Percentiles rank a stretch among this genome's conserved stretches.
These are phyloP conservation scores for Noctua janthina DNA, from an alignment of 2,888 invertebrate genomes.

Conservation along the genomic window DNA sequence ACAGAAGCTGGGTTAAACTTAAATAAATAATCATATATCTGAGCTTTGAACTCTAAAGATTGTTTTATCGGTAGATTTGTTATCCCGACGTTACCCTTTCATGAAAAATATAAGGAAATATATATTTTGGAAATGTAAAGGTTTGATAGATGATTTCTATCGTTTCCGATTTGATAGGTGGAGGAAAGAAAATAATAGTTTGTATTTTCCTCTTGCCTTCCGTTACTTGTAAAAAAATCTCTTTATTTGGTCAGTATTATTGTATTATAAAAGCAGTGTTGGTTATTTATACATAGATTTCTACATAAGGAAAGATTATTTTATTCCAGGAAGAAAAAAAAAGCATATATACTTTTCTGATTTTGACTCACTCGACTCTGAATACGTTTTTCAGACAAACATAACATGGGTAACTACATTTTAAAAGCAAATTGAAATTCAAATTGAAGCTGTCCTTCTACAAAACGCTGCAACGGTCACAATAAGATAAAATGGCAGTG, in stretches of 20 bases:
- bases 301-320: neutral
- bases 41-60: constrained; percentile 52
- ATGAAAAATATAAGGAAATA: constrained; percentile 44
- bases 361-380: neutral
- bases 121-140: constrained; percentile 46
- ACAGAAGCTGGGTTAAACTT: constrained; percentile 32
- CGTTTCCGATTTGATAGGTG: constrained; percentile 37
- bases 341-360: neutral
- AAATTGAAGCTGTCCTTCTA: constrained; percentile 48
- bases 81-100: constrained; percentile 51
- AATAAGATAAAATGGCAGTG: constrained; percentile 61
- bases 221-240: constrained; percentile 23
- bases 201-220: constrained; percentile 37
- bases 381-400: neutral
- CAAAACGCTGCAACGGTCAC: constrained; percentile 35
- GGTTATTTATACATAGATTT: neutral
- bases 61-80: constrained; percentile 53
- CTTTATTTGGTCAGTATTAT: constrained; percentile 28
- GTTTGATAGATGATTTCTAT: constrained; percentile 62
- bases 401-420: constrained; percentile 23
- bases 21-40: constrained; percentile 55
- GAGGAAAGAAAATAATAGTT: constrained; percentile 51
- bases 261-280: neutral
- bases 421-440: constrained; percentile 39
- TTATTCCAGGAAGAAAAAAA: neutral